These are phyloP conservation scores for Smittia sp. DNA, from an alignment of 2,888 invertebrate species.

Conservation along the genomic window DNA sequence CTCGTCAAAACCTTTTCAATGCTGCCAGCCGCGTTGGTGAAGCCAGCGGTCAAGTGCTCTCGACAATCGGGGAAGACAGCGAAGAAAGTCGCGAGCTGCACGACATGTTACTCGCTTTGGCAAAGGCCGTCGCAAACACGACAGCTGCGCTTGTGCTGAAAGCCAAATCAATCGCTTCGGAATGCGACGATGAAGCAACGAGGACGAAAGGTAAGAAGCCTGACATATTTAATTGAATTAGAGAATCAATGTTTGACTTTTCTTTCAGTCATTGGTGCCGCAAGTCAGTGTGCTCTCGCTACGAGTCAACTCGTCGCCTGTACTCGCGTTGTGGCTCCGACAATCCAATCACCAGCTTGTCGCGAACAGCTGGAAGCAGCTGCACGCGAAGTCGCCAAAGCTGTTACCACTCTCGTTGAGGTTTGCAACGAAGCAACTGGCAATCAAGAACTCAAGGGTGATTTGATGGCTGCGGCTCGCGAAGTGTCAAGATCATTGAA, in stretches of 20 bases:
- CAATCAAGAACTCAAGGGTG: constrained; percentile 66
- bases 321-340: constrained; percentile 89
- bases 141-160: constrained; percentile 94
- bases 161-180: constrained; percentile 94
- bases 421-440: constrained; percentile 74
- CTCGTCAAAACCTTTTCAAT: constrained; percentile 87
- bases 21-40: constrained; percentile 97
- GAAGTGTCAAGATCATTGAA: constrained; percentile 86
- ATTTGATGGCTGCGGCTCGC: constrained; percentile 78
- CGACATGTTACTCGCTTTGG: constrained; percentile 88
- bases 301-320: constrained; percentile 97
- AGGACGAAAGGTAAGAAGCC: constrained; percentile 47
- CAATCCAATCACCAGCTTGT: constrained; percentile 75
- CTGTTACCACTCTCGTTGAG: constrained; percentile 84
- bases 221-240: neutral
- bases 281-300: constrained; percentile 94
- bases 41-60: constrained; percentile 88
- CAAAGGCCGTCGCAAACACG: constrained; percentile 96
- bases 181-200: constrained; percentile 65
- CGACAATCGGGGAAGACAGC: constrained; percentile 91
- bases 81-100: constrained; percentile 77
- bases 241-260: neutral
- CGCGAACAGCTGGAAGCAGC: constrained; percentile 91
- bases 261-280: constrained; percentile 79
- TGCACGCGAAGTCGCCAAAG: constrained; percentile 85